phyloP scores from a whole-genome alignment of 2,113 vertebrate genomes.

The Eclectus roratus region DNA sequence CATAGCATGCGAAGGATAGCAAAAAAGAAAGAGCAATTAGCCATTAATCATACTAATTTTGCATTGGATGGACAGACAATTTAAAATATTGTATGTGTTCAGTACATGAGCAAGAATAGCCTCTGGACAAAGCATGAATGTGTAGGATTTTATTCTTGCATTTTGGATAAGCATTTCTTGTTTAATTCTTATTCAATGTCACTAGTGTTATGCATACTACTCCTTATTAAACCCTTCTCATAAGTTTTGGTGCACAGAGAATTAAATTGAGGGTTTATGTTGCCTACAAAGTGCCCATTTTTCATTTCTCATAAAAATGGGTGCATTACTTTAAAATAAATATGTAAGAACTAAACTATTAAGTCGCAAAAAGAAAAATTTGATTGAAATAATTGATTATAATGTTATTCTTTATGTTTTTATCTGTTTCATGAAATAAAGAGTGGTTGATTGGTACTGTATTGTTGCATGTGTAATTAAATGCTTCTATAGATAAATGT shows the following conservation, averaged over 20 bases:
- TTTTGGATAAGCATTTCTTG: background rate
- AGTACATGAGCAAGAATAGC: background rate
- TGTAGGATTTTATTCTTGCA: background rate
- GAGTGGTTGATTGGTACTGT: background rate
- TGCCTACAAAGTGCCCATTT: background rate
- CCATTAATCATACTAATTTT: conserved; percentile 60
- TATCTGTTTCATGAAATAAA: background rate
- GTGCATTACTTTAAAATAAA: background rate
- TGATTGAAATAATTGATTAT: background rate
- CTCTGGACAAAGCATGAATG: background rate
- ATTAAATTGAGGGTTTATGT: background rate
- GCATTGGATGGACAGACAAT: conserved; percentile 9
- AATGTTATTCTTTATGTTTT: background rate
- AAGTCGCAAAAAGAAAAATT: background rate
- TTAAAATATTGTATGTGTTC: conserved; percentile 26
- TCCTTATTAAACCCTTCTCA: background rate
- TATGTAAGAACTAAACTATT: background rate
- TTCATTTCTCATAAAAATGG: background rate
- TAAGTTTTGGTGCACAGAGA: background rate
- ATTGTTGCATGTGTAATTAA: background rate
- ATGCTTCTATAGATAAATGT: background rate
- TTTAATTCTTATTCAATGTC: background rate
- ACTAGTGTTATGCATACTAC: background rate
- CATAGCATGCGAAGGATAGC: conserved; percentile 33
- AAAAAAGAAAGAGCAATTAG: conserved; percentile 62